Conservation (phyloP, 1,140 invertebrate genomes). For the Drosophila azteca region DNA sequence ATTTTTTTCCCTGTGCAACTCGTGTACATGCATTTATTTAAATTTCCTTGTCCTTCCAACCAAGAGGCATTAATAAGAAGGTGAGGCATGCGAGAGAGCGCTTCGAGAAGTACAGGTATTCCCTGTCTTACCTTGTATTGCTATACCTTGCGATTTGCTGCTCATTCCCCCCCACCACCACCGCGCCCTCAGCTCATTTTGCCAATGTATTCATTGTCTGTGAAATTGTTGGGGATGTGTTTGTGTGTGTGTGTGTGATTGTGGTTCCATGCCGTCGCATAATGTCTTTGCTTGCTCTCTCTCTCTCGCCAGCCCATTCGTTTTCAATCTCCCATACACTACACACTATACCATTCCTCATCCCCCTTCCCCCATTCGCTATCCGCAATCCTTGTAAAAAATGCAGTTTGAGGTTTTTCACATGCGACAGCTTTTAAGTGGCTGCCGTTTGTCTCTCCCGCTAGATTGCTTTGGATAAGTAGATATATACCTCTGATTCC, state of each 20-base stretch:
- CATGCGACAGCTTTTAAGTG: constrained; percentile 80
- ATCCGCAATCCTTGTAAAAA: constrained; percentile 28
- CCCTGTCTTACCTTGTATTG: constrained; percentile 3
- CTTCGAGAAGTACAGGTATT: no score
- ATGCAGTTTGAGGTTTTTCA: constrained; percentile 77
- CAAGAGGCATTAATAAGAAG: no score
- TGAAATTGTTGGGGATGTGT: constrained; percentile 75
- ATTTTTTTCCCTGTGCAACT: constrained; percentile 38
- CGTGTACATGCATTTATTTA: constrained; percentile 82
- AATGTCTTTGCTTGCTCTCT: constrained; percentile 72
- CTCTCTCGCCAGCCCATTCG: constrained; percentile 23
- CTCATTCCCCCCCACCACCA: not conserved
- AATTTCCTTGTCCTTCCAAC: constrained; percentile 62
- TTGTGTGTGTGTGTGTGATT: not conserved
- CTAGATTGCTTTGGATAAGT: constrained; percentile 33
- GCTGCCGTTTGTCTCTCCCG: constrained; percentile 72
- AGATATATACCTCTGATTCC: no score
- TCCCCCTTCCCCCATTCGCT: no score
- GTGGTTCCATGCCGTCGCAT: constrained; percentile 64
- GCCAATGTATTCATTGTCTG: constrained; percentile 80
- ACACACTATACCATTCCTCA: no score
- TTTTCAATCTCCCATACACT: not conserved
- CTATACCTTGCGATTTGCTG: constrained; percentile 4
- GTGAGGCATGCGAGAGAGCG: no score
- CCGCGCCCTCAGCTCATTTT: constrained; percentile 51